Evolutionary conservation across 2,888 invertebrate genomes (phyloP).

Genomic region (Portevinia maculata): DNA sequence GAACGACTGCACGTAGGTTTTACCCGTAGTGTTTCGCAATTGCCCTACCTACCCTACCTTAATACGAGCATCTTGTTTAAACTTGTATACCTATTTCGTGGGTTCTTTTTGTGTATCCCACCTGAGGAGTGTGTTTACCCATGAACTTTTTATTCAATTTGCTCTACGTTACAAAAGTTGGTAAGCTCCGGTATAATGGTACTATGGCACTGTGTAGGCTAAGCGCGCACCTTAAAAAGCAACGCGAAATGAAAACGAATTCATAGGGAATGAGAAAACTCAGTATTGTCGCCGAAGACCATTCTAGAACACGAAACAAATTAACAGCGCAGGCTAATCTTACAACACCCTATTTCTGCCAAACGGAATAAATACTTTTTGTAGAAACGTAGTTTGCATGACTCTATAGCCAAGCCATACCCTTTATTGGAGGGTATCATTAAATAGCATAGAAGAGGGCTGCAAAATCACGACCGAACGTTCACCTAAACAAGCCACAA

Average conservation of each 20-base stretch:
- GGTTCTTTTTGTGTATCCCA: slow-evolving; percentile 32
- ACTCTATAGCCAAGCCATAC: slow-evolving; percentile 48
- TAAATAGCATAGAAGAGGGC: slow-evolving; percentile 64
- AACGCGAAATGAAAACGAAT: slow-evolving; percentile 18
- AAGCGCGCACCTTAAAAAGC: slow-evolving; percentile 66
- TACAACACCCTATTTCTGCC: slow-evolving; percentile 59
- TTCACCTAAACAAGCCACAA: slow-evolving; percentile 27
- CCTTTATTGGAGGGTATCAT: slow-evolving; percentile 56
- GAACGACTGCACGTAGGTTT: slow-evolving; percentile 8
- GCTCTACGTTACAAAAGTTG: slow-evolving; percentile 12
- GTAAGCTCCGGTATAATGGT: background rate
- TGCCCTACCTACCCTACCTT: slow-evolving; percentile 40
- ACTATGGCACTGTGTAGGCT: slow-evolving; percentile 26
- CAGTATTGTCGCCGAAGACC: slow-evolving; percentile 39
- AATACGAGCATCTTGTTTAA: slow-evolving; percentile 58
- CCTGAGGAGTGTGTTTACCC: slow-evolving; percentile 47
- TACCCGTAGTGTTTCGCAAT: slow-evolving; percentile 48
- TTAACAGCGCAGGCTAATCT: slow-evolving; percentile 46
- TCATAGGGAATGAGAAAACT: slow-evolving; percentile 50
- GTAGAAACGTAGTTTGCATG: slow-evolving; percentile 36
- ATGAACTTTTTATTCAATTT: slow-evolving; percentile 67
- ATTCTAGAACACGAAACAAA: slow-evolving; percentile 47
- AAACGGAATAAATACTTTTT: slow-evolving; percentile 29
- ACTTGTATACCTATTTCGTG: slow-evolving; percentile 32
- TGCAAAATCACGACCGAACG: slow-evolving; percentile 69